Percentiles rank a stretch among this genome's conserved stretches.
These are phyloP conservation scores for Disparrhopalites patrizii DNA, from an alignment of 2,888 invertebrate species.

Conservation along the genomic window DNA sequence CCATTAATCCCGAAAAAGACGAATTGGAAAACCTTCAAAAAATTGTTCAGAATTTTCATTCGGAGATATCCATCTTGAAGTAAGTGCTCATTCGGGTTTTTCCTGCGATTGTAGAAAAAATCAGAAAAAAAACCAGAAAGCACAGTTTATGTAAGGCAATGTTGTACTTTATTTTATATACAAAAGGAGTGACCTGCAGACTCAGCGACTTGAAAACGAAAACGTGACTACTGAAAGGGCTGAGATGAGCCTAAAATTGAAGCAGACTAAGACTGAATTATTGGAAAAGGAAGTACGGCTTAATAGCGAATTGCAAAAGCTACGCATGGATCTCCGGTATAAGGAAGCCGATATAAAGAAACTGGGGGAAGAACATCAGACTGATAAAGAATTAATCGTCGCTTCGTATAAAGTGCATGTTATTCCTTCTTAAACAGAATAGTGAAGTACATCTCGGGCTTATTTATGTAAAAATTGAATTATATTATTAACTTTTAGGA, in stretches of 20 bases:
- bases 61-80: constrained; percentile 45
- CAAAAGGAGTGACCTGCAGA: constrained; percentile 42
- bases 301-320: constrained; percentile 38
- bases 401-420: constrained; percentile 26
- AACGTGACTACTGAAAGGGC: constrained; percentile 40
- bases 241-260: constrained; percentile 36
- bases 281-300: constrained; percentile 42
- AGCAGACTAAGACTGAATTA: constrained; percentile 38
- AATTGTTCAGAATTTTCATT: constrained; percentile 47
- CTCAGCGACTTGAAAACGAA: constrained; percentile 44
- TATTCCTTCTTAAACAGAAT: no score
- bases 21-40: constrained; percentile 46
- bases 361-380: constrained; percentile 26
- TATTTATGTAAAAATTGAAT: no score
- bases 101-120: no score
- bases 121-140: no score
- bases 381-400: constrained; percentile 27
- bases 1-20: constrained; percentile 31
- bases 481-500: constrained; percentile 27
- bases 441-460: no score
- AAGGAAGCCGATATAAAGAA: constrained; percentile 36
- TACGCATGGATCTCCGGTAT: constrained; percentile 33
- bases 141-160: no score
- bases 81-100: no score
- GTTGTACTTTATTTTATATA: no score